Base-by-base conservation (phyloP, 1,140 invertebrate species). In the Hyles euphorbiae region DNA sequence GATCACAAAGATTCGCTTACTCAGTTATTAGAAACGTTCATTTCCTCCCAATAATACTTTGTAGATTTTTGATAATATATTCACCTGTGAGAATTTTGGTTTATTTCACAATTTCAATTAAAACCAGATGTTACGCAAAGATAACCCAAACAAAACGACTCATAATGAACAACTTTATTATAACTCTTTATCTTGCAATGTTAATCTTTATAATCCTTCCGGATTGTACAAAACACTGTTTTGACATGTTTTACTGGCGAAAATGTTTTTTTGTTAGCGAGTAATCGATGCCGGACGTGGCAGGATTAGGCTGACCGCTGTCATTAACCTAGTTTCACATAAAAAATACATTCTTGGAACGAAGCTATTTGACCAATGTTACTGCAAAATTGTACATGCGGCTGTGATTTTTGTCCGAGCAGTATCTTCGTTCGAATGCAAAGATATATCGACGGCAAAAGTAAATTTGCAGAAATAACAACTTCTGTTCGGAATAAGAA, bases 281-380 rank as follows among this genome's bases (percentile, higher is more conserved):
- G 79, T 78, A 81, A 84, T 76, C 60, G 70, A 84, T 70, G 68
- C 79, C 78, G 79, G 79, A 83, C 71, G 68, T 77, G 54, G 56
- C 34, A 52, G 66, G 61, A 69, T 71, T 70, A 69, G 55, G 56
- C 53, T 60, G 36, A 40, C 36, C 36, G 36, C 4, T 40, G 36
- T 40, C 36, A 69, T 53, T 76, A 78, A 70, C 67, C 69, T 69
- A 74, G 61, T 77, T 74, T 70, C 59, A 67, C 60, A 76, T 70
- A 40, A 40, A 76, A 76, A 67, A 63, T n/a, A 48, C 54, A 68
- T 81, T 79, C 73, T 61, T 48, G 61, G 76, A 81, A 79, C 65
- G 43, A 64, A 62, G 57, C 58, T 43, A 48, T 33, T 43, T 60
- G 47, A 10, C 44, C 40, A 40, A 40, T 8, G 36, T 40, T 8